These are phyloP conservation scores for Cervus canadensis DNA, from an alignment of 2,113 vertebrate species.

Conservation along the genomic window DNA sequence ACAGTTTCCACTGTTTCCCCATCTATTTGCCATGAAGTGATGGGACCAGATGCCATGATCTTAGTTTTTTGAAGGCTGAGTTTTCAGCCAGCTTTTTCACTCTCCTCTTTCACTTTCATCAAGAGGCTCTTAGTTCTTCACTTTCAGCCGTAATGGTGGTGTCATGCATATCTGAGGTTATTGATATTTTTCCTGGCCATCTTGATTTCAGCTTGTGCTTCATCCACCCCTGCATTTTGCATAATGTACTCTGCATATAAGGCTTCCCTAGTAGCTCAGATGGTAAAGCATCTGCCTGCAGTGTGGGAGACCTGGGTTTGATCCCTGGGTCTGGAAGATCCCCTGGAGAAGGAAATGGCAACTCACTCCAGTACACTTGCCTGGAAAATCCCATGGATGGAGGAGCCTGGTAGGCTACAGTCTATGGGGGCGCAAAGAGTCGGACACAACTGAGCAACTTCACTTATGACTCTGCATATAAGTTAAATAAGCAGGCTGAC, in stretches of 20 bases:
- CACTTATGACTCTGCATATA: background rate
- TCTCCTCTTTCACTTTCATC: background rate
- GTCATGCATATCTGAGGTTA: background rate
- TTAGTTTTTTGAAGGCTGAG: background rate
- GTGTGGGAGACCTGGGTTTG: background rate
- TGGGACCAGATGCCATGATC: background rate
- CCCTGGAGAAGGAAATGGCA: background rate
- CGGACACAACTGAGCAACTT: background rate
- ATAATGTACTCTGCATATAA: background rate
- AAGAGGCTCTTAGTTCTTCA: background rate
- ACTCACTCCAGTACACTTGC: background rate
- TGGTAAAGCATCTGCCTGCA: background rate
- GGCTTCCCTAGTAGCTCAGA: background rate
- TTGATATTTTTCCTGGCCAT: background rate
- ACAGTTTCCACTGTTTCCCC: background rate
- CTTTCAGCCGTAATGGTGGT: background rate
- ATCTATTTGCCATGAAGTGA: background rate
- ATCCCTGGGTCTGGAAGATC: background rate
- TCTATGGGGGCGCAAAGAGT: background rate
- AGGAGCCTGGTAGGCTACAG: background rate
- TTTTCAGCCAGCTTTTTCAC: background rate
- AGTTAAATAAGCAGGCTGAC: background rate
- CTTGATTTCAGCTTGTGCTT: background rate
- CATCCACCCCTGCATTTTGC: background rate
- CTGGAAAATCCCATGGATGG: background rate